These are phyloP conservation scores for Mystacornis crossleyi DNA, from an alignment of 2,113 vertebrate genomes.

Conservation along the genomic window DNA sequence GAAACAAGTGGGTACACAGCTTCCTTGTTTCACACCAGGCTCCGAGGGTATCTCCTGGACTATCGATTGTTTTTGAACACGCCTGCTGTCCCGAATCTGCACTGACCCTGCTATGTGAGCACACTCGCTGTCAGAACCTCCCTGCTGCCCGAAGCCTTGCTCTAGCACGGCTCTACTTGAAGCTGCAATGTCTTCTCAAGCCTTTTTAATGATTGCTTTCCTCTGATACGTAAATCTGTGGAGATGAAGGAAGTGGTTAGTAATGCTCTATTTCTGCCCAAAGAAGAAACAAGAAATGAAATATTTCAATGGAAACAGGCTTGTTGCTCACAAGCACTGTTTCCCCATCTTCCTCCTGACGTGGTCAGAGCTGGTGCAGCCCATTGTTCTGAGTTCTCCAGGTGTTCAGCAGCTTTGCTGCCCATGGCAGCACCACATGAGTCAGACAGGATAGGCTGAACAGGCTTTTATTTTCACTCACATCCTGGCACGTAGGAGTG, in stretches of 20 bases:
- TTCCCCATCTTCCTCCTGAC: not conserved
- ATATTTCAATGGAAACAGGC: not conserved
- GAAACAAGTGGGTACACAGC: not conserved
- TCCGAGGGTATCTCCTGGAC: not conserved
- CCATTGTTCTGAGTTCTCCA: not conserved
- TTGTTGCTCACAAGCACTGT: not conserved
- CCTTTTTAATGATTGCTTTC: not conserved
- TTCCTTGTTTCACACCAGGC: not conserved
- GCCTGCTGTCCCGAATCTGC: not conserved
- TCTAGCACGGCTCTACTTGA: not conserved
- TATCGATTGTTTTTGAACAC: not conserved
- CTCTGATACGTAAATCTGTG: rapidly evolving
- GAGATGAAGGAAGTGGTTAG: not conserved
- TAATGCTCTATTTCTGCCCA: not conserved
- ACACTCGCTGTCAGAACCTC: not conserved
- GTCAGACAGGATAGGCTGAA: not conserved
- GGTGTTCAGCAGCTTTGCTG: not conserved
- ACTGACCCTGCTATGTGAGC: not conserved
- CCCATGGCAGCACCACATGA: not conserved
- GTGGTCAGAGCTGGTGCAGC: not conserved
- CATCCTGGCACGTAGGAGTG: not conserved
- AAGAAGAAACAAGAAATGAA: not conserved
- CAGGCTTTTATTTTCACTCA: not conserved
- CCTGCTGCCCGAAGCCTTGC: not conserved
- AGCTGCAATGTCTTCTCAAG: not conserved